Base-by-base conservation (phyloP, 2,113 vertebrate species). In the Clarias gariepinus region DNA sequence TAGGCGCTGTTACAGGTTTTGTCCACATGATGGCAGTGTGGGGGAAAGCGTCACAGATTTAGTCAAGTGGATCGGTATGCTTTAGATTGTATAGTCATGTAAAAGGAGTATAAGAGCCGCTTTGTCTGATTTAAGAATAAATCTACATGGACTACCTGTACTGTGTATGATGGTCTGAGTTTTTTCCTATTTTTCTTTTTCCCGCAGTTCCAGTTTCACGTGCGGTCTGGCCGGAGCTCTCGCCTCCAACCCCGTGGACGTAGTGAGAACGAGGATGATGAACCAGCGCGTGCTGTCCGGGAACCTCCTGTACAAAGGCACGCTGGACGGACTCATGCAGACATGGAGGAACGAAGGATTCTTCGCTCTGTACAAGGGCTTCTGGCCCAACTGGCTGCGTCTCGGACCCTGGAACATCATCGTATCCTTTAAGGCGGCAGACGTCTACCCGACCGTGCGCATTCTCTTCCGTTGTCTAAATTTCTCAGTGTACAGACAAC, bases 381-480 rank as follows among this genome's bases (percentile, higher is more conserved):
- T 99, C 94, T 99, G 97, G 98, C 98, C 98, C 21, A 99, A 99
- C 93, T 99, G 98, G 98, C 96, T 99, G 85, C 95, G 98, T 76
- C 95, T 99, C 1, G 98, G 98, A 3, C 98, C 98, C 11, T 99
- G 98, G 98, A 99, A 99, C 94, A 99, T 99, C 94, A 99, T 99
- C 0, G 97, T 99, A 99, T 99, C 98, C 97, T 99, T 96, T 83
- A n/a, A 36, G 18, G 5, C 53, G 19, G 47, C 47, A 47, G 47
- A 47, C 47, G 47, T 47, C 47, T 47, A 47, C 47, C 8, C 5
- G 5, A 47, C 6, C 47, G 47, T 8, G 7, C 47, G 47, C 6
- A 0, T 7, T 9, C 47, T 47, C 47, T 47, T 8, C 47, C 7
- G 47, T 47, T 7, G 7, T 8, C 7, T 47, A 7, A 47, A 47